Conservation (phyloP, 2,797 vertebrate species). For the Pelochelys cantorii region DNA sequence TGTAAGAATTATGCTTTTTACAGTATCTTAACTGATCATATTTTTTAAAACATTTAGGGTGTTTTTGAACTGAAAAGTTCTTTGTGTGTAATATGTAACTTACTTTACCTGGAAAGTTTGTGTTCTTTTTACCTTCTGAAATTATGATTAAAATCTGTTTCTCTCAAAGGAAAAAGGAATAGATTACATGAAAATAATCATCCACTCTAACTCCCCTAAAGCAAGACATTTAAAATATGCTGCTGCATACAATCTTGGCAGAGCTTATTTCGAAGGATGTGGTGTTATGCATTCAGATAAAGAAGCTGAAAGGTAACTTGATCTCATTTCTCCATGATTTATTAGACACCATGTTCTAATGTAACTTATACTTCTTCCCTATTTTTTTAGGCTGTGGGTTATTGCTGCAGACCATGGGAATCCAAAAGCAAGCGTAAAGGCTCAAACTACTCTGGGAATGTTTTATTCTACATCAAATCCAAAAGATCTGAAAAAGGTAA, state of each 20-base stretch:
- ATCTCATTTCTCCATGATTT: background rate
- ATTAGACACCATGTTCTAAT: background rate
- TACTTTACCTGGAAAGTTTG: background rate
- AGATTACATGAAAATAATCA: constrained; percentile 83
- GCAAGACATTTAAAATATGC: constrained; percentile 80
- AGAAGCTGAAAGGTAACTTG: constrained; percentile 85
- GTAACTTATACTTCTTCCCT: background rate
- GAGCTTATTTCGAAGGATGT: constrained; percentile 83
- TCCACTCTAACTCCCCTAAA: constrained; percentile 74
- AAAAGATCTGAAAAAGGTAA: constrained; percentile 84
- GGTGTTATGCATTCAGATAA: constrained; percentile 75
- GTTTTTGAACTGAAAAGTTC: background rate
- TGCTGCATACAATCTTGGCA: constrained; percentile 86
- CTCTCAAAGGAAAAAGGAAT: constrained; percentile 81
- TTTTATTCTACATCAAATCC: constrained; percentile 82
- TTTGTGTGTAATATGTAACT: background rate
- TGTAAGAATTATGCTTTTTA: background rate
- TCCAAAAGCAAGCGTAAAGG: constrained; percentile 84
- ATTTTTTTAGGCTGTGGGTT: constrained; percentile 82
- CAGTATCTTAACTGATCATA: background rate
- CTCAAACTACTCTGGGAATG: constrained; percentile 84
- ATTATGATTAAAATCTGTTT: background rate
- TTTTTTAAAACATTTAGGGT: background rate
- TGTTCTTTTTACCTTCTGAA: background rate
- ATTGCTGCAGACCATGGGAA: constrained; percentile 85